Percentiles rank a stretch among this genome's conserved stretches.
Conservation (phyloP, 2,888 invertebrate species). For the Diplolepis rosae region DNA sequence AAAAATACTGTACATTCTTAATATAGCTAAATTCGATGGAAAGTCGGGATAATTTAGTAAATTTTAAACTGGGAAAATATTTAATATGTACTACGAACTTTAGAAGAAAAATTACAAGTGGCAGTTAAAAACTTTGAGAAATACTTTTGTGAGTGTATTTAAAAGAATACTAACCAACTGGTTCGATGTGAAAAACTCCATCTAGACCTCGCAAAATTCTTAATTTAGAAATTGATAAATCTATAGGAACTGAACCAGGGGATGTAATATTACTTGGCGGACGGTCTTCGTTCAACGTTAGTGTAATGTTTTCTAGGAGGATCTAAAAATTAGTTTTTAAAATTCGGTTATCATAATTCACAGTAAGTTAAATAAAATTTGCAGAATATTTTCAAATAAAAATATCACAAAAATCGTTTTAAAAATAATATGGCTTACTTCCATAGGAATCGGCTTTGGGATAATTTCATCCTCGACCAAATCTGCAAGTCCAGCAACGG, state of each 20-base stretch:
- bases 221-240: constrained; percentile 83
- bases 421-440: constrained; percentile 75
- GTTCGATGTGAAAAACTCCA: constrained; percentile 85
- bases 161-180: constrained; percentile 70
- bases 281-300: constrained; percentile 88
- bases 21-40: constrained; percentile 24
- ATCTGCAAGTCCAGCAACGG: constrained; percentile 86
- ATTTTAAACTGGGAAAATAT: no score
- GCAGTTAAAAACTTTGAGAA: constrained; percentile 50
- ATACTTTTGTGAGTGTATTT: background rate
- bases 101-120: constrained; percentile 58
- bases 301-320: constrained; percentile 82
- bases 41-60: no score
- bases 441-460: constrained; percentile 86
- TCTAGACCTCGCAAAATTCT: constrained; percentile 82
- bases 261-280: constrained; percentile 87
- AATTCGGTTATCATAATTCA: constrained; percentile 10
- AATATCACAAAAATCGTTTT: no score
- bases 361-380: no score
- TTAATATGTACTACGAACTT: no score
- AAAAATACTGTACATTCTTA: background rate
- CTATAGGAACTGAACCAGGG: constrained; percentile 87
- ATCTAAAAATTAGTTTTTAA: constrained; percentile 75
- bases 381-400: no score
- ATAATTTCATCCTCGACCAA: constrained; percentile 91